Base-by-base conservation (phyloP, 1,140 invertebrate species). In the Anadara kagoshimensis region DNA sequence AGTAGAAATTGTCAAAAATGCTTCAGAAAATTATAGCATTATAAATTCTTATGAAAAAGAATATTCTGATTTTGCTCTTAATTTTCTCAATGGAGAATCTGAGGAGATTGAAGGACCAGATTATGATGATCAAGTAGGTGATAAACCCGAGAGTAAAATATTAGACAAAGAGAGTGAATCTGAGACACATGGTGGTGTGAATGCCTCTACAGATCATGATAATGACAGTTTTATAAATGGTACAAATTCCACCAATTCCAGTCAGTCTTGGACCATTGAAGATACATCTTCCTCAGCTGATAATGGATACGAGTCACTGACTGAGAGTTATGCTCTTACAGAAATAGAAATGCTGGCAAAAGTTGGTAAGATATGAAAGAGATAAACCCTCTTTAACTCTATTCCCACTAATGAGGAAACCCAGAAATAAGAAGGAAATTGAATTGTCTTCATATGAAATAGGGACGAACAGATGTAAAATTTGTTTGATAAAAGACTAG, bases 1-100 rank as follows among this genome's bases (percentile, higher is more conserved):
- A 81, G 96, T 99, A n/a, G 97, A 99, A 91, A 97, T 99, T 82
- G 91, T 98, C 58, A 91, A 93, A 76, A 94, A 96, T 79, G 85
- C 86, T 18, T 88, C 87, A 20, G 84, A 85, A 41, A 85, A 87
- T 69, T 90, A 90, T 73, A 84, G 77, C 22, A 81, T 89, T 24
- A 69, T 85, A 26, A 83, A 89, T 61, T 89, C 88, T 0, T 89
- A 89, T 69, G 81, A 86, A 58, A 89, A 89, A 80, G 87, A 89
- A 78, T 88, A 88, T 58, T 80, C 81, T 12, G 81, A 82, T 53
- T 82, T 82, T 64, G 80, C 75, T 59, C 54, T 74, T 29, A 69
- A 75, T 22, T 78, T 76, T 66, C 68, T 81, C 18, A 75, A 58
- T 75, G 49, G 51, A 11, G 45, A 49, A 10, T 12, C 44, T 7